Base-by-base conservation (phyloP, 2,797 vertebrate species). In the Babyrousa celebensis region DNA sequence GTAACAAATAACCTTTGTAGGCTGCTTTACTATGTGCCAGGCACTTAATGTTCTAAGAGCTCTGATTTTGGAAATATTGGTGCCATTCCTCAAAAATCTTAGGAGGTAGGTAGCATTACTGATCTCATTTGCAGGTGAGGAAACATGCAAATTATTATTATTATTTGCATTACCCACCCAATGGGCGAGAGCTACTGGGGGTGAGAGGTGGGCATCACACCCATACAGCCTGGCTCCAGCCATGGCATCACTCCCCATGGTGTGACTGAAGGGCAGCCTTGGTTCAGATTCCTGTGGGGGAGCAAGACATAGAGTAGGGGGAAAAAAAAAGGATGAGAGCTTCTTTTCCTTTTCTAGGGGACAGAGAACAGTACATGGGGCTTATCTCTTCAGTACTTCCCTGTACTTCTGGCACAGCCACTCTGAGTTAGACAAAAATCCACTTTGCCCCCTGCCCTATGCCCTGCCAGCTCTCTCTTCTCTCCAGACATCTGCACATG, bases 311-410 rank as follows among this genome's bases (percentile, higher is more conserved):
- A 32, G 36, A 89, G 48, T 7, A 32, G 25, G 27, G 43, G 7
- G 15, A 20, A 17, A 58, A 65, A 56, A 29, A 68, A 36, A 40
- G 68, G 29, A 36, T 5, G 63, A 67, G 68, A 17, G 9, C 12
- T 36, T 82, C 23, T 0, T 80, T 89, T 96, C 11, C 43, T 18
- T 60, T 82, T 85, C n/a, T 12, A 77, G 75, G 43, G 82, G 48
- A 80, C 36, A 71, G 32, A 10, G 25, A 68, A 58, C 16, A 1
- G 7, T 62, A 29, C 1, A 6, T 17, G 90, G 60, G 20, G 14
- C 72, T 68, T 70, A n/a, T 54, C 52, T 70, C 74, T 85, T 56
- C 23, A 82, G 87, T n/a, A 20, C 72, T 18, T 17, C 88, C 72
- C 85, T 72, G n/a, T 36, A n/a, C 60, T 71, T 77, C 60, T 85